These are phyloP conservation scores for Bucorvus abyssinicus DNA, from an alignment of 2,797 vertebrate species.

Conservation along the genomic window DNA sequence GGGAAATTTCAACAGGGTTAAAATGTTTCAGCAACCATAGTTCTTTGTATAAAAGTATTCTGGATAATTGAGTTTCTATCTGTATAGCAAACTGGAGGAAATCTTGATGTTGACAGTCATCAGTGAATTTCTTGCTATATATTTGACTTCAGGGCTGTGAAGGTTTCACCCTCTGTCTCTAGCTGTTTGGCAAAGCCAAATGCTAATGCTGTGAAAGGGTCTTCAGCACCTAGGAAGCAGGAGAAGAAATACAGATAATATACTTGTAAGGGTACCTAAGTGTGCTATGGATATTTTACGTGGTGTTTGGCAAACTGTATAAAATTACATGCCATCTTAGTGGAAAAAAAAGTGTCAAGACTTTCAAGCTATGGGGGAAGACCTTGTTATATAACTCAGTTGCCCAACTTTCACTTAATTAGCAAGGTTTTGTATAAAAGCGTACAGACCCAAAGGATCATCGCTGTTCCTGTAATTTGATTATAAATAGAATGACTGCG, in stretches of 20 bases:
- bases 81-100: neutral
- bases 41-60: neutral
- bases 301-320: neutral
- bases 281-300: neutral
- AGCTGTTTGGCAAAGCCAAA: neutral
- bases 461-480: neutral
- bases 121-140: neutral
- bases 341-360: neutral
- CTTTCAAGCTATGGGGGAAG: neutral
- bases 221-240: neutral
- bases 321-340: neutral
- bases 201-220: neutral
- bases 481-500: neutral
- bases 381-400: neutral
- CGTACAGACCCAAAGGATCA: neutral
- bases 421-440: neutral
- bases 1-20: neutral
- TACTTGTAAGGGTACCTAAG: neutral
- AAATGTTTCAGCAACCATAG: neutral
- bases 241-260: neutral
- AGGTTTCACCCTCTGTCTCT: neutral
- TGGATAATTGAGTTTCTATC: neutral
- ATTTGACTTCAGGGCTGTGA: neutral
- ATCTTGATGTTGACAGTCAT: neutral
- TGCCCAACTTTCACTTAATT: neutral